Percentiles rank a stretch among this genome's conserved stretches.
These are phyloP conservation scores for Proales similis DNA, from an alignment of 1,140 invertebrate genomes.

Conservation along the genomic window DNA sequence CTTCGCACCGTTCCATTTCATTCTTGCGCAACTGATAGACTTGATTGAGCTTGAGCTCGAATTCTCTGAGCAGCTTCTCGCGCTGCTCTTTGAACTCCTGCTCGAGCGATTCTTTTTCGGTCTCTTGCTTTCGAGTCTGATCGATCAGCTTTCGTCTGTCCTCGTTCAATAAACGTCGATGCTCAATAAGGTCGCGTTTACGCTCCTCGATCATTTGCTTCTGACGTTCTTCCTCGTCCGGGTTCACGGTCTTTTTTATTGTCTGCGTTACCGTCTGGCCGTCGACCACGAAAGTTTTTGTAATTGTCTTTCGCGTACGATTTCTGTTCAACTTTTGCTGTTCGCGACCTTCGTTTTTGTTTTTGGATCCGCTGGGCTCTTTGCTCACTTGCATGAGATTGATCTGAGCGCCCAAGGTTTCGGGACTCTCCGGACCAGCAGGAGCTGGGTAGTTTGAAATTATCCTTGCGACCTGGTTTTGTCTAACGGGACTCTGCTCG, in stretches of 20 bases:
- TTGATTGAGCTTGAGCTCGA: conserved; percentile 24
- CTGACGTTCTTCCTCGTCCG: conserved; percentile 33
- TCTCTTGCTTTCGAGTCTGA: conserved; percentile 32
- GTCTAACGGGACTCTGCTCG: neutral
- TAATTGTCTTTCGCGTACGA: conserved; percentile 32
- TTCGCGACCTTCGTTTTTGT: neutral
- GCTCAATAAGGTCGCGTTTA: conserved; percentile 31
- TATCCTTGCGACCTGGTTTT: neutral
- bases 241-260: conserved; percentile 33
- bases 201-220: conserved; percentile 34
- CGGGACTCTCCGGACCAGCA: neutral
- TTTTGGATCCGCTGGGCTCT: neutral
- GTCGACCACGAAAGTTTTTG: conserved; percentile 34
- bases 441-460: neutral
- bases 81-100: conserved; percentile 34
- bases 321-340: conserved; percentile 22
- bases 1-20: conserved; percentile 36
- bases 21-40: conserved; percentile 28
- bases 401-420: neutral
- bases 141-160: conserved; percentile 31
- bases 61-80: conserved; percentile 37
- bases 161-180: conserved; percentile 33
- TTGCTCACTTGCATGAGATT: neutral
- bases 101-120: conserved; percentile 34
- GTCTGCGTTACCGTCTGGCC: conserved; percentile 32